Conservation (phyloP, 2,888 invertebrate genomes). For the Podabrus alpinus region DNA sequence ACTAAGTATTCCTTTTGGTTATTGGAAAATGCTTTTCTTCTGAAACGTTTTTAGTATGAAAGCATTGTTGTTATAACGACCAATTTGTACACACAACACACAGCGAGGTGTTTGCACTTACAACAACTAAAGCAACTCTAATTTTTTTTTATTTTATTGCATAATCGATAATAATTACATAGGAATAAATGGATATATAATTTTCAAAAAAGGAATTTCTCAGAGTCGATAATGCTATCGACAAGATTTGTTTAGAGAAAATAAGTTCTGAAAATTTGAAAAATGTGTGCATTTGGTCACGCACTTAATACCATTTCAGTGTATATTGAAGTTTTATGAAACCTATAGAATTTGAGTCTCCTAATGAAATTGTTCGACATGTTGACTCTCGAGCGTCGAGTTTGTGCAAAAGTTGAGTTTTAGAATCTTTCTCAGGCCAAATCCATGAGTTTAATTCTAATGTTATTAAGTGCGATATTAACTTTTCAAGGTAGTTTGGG, state of each 20-base stretch:
- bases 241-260: neutral
- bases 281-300: neutral
- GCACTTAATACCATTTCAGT: neutral
- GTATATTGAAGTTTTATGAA: neutral
- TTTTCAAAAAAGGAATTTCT: neutral
- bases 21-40: conserved; percentile 10
- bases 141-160: neutral
- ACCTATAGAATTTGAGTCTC: neutral
- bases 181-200: neutral
- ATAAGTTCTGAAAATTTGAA: neutral
- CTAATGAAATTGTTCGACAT: neutral
- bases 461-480: neutral
- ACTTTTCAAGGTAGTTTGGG: neutral
- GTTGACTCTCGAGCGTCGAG: neutral
- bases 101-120: neutral
- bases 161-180: neutral
- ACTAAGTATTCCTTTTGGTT: neutral
- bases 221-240: neutral
- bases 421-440: too few species aligned
- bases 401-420: neutral
- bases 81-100: conserved; percentile 17
- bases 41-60: conserved; percentile 7
- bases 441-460: too few species aligned
- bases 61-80: conserved; percentile 22
- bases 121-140: neutral